phyloP scores from a whole-genome alignment of 1,140 invertebrate genomes.

The Rhopalosiphum maidis region DNA sequence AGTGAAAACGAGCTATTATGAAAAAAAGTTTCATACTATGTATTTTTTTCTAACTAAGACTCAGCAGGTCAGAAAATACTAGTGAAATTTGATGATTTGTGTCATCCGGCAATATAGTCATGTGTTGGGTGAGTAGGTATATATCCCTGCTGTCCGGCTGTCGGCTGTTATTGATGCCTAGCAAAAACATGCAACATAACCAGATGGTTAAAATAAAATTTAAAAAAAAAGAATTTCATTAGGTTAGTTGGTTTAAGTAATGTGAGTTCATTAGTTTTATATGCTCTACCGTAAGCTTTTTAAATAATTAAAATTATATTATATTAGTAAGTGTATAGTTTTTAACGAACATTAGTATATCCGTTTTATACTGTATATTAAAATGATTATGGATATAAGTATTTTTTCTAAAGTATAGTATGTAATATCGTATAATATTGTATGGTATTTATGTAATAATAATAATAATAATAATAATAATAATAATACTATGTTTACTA shows the following conservation, averaged over 20 bases:
- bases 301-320: constrained; percentile 1
- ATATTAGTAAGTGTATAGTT: not conserved
- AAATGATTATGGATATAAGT: not conserved
- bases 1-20: not conserved
- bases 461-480: not conserved
- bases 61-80: not conserved
- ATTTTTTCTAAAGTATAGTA: not conserved
- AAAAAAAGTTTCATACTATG: not conserved
- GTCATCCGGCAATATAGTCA: constrained; percentile 26
- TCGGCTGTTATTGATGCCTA: not conserved
- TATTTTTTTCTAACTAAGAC: not conserved
- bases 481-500: not conserved
- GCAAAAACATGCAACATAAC: not conserved
- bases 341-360: not conserved
- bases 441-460: not conserved
- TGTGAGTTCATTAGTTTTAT: not conserved
- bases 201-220: constrained; percentile 21
- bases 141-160: constrained; percentile 17
- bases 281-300: not conserved
- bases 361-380: not conserved
- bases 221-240: not conserved
- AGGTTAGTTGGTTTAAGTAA: not conserved
- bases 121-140: not conserved
- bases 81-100: constrained; percentile 26
- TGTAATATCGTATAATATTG: not conserved